Conservation (phyloP, 2,113 vertebrate genomes). For the Castor canadensis region DNA sequence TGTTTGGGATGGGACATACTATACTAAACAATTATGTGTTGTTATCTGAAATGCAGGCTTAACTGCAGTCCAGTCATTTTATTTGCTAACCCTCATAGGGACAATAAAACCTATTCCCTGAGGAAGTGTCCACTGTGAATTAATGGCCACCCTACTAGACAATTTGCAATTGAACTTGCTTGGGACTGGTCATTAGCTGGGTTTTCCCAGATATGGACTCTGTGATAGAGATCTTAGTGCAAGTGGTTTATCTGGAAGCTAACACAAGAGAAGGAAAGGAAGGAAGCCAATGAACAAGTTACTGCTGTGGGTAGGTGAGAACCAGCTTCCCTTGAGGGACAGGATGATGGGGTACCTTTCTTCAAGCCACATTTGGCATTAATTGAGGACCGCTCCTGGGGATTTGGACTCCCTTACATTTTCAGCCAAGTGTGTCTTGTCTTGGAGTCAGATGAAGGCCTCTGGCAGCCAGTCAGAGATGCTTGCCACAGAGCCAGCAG, state of each 20-base stretch:
- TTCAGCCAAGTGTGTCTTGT: constrained; percentile 13
- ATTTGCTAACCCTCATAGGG: not conserved
- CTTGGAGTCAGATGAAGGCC: constrained; percentile 16
- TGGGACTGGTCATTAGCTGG: not conserved
- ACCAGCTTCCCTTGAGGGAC: not conserved
- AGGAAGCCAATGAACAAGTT: constrained; percentile 1
- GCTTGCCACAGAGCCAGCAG: not conserved
- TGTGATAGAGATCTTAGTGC: not conserved
- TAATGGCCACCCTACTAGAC: not conserved
- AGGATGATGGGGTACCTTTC: not conserved
- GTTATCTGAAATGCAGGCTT: not conserved
- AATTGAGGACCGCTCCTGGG: not conserved
- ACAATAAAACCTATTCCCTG: not conserved
- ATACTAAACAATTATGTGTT: not conserved
- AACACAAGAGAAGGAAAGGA: not conserved
- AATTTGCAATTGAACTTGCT: not conserved
- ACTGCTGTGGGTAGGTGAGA: not conserved
- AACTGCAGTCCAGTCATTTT: not conserved
- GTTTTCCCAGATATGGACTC: not conserved
- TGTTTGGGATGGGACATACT: not conserved
- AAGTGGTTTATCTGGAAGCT: not conserved
- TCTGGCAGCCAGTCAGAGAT: not conserved
- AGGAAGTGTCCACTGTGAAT: not conserved
- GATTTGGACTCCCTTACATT: not conserved
- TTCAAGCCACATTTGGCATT: not conserved